Evolutionary conservation across 2,888 invertebrate species (phyloP), one percentile per base, ranked within the genome.

Genomic region (Anorthoa munda): DNA sequence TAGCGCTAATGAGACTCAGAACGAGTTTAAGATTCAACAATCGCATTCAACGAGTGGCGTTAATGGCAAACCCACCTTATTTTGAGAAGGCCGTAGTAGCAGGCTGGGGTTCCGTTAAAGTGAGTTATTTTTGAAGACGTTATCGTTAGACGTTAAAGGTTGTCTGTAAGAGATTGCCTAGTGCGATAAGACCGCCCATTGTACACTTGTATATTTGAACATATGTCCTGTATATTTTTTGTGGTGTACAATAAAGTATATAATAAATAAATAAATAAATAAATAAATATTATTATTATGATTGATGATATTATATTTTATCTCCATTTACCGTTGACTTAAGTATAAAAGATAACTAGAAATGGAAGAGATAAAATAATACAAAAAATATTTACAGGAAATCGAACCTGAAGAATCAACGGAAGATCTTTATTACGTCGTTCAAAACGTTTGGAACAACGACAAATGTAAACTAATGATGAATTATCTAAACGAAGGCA

Each of bases 381-480:
- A 26, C 4, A 50, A 18, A 50, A 2, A 26, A 23, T 50, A 18
- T 26, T 63, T 39, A 21, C 21, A 66, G 66, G 18, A 53, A 13
- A 23, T 39, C 9, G 4, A 21, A 0, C 15, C 53, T 9, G 1
- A 0, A 18, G 0, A 17, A 13, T 0, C 4, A 18, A 21, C 39
- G 0, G 4, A 21, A 0, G 0, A 15, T 15, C 75, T 79, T 23
- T 75, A 77, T 59, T 63, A 72, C 15, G 46, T 80, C 2, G 60
- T 69, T 23, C 83, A 84, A 60, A 64, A 58, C 17, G 70, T 87
- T 5, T 77, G 74, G 78, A 17, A 13, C 0, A 18, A 12, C 0
- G 5, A 12, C 0, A 61, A 70, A 21, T 85, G 87, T 45, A 12
- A 2, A n/a, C 21, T 0, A 17, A 0, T 1, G 7, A 11, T 21